These are phyloP conservation scores for Plagodis dolabraria DNA, from an alignment of 2,888 invertebrate genomes.

Conservation along the genomic window DNA sequence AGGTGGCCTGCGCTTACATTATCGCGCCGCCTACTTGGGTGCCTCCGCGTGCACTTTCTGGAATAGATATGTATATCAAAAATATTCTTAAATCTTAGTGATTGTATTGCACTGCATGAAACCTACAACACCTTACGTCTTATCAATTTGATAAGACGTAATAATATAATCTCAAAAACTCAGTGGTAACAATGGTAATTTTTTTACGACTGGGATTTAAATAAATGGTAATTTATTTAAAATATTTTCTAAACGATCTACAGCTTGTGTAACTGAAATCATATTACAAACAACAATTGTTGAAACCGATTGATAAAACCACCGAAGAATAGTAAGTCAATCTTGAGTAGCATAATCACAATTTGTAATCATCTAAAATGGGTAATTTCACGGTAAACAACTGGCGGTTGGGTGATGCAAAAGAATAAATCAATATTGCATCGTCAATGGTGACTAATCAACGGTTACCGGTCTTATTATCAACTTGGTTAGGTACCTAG, in stretches of 20 bases:
- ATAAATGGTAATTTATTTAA: too few relatives aligned
- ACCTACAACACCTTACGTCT: too few relatives aligned
- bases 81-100: too few relatives aligned
- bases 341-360: constrained; percentile 34
- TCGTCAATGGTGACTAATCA: constrained; percentile 21
- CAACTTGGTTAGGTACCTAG: constrained; percentile 25
- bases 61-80: too few relatives aligned
- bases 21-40: too few relatives aligned
- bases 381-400: constrained; percentile 49
- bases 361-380: constrained; percentile 40
- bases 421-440: constrained; percentile 28
- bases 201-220: too few relatives aligned
- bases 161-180: too few relatives aligned
- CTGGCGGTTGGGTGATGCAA: constrained; percentile 29
- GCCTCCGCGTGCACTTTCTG: too few relatives aligned
- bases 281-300: constrained; percentile 30
- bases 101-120: too few relatives aligned
- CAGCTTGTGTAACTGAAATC: constrained; percentile 27
- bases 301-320: constrained; percentile 34
- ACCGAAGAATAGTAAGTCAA: constrained; percentile 24
- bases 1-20: too few relatives aligned
- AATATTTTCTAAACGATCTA: constrained; percentile 16
- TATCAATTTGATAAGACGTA: too few relatives aligned
- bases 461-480: constrained; percentile 18
- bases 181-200: too few relatives aligned